Conservation (phyloP, 2,888 invertebrate species). For the Drosophila pseudotakahashii region DNA sequence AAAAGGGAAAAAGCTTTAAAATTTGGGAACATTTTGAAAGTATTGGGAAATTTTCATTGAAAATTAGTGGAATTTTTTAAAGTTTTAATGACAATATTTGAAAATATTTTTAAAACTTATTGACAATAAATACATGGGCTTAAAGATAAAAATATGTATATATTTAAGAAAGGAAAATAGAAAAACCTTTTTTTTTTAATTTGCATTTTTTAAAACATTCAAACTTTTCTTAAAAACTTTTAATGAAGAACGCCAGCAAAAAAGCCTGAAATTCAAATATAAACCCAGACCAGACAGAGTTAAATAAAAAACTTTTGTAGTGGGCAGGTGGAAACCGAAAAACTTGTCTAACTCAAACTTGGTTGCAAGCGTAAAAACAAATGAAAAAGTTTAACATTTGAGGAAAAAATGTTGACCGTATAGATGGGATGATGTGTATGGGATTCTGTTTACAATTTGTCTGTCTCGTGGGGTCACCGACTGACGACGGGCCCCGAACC, state of each 20-base stretch:
- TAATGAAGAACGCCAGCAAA: neutral
- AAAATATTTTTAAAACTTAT: neutral
- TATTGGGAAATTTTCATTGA: too few species aligned
- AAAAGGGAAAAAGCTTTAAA: too few species aligned
- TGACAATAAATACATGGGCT: too few species aligned
- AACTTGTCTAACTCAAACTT: constrained; percentile 24
- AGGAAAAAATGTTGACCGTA: neutral
- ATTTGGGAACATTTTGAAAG: too few species aligned
- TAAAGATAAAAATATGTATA: too few species aligned
- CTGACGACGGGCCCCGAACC: too few species aligned
- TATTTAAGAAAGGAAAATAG: neutral
- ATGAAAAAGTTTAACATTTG: constrained; percentile 13
- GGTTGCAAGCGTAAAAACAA: constrained; percentile 13
- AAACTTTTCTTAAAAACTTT: neutral
- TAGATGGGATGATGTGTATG: constrained; percentile 2
- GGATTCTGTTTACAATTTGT: constrained; percentile 45
- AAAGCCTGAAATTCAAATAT: neutral
- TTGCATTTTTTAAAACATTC: too few species aligned
- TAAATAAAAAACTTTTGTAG: constrained; percentile 1
- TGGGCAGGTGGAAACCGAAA: constrained; percentile 8
- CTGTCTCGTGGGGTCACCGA: constrained; percentile 32
- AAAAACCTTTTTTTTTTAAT: too few species aligned
- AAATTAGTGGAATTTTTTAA: too few species aligned
- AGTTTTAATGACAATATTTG: neutral
- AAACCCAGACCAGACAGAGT: constrained; percentile 3